These are phyloP conservation scores for Orchesella cincta DNA, from an alignment of 1,140 invertebrate genomes.

Conservation along the genomic window DNA sequence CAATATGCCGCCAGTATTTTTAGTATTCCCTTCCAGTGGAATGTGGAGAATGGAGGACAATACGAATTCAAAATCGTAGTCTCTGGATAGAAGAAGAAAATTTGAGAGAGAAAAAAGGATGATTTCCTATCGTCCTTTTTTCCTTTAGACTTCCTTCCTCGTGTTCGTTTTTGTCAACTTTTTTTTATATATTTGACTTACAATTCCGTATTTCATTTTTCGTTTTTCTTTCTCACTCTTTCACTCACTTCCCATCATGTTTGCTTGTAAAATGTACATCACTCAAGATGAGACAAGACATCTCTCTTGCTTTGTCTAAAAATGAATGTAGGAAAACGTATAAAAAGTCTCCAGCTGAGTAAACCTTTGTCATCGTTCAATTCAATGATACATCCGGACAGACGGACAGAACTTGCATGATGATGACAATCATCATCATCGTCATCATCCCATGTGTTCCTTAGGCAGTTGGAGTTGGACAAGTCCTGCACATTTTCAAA, in stretches of 20 bases:
- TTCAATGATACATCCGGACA: background rate
- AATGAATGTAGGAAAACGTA: too few relatives aligned
- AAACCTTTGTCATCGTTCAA: background rate
- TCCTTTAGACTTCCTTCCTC: background rate
- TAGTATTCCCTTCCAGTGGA: too few relatives aligned
- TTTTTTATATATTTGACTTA: background rate
- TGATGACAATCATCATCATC: background rate
- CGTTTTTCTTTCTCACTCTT: background rate
- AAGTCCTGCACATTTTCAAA: too few relatives aligned
- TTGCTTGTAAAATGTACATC: too few relatives aligned
- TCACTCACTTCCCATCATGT: background rate
- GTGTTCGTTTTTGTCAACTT: background rate
- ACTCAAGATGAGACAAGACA: too few relatives aligned
- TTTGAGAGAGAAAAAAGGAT: slow-evolving; percentile 22
- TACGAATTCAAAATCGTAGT: too few relatives aligned
- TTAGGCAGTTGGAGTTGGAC: too few relatives aligned
- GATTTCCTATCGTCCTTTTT: background rate
- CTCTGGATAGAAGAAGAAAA: too few relatives aligned
- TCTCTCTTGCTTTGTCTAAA: too few relatives aligned
- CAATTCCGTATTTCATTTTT: background rate
- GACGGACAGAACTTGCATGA: background rate
- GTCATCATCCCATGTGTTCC: background rate
- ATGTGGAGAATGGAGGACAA: too few relatives aligned
- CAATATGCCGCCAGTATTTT: too few relatives aligned
- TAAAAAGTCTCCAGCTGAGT: background rate